phyloP scores from a whole-genome alignment of 2,113 vertebrate genomes.

The Uria aalge region DNA sequence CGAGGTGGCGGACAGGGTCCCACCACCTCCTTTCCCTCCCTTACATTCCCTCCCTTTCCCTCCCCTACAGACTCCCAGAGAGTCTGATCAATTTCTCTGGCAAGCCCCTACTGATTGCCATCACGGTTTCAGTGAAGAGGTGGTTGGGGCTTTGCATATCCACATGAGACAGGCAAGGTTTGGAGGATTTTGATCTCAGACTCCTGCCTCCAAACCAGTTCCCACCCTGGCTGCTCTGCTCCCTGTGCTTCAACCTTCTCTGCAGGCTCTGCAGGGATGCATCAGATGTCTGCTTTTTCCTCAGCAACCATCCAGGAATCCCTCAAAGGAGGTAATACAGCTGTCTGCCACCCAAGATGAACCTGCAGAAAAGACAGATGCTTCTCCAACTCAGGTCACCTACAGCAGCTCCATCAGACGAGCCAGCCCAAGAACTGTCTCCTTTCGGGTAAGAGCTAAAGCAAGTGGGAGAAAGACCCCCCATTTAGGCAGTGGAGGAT shows the following conservation, averaged over 20 bases:
- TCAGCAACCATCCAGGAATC: neutral
- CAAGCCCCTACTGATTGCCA: neutral
- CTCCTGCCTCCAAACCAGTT: neutral
- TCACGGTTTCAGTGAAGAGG: neutral
- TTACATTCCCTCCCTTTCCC: neutral
- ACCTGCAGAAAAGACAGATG: neutral
- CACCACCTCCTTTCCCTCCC: neutral
- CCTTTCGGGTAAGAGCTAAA: slow-evolving; percentile 84
- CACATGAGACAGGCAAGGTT: neutral
- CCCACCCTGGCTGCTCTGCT: neutral
- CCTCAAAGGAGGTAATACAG: neutral
- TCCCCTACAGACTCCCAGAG: neutral
- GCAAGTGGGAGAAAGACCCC: neutral
- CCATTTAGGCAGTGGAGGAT: neutral
- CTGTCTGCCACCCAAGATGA: neutral
- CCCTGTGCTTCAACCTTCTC: neutral
- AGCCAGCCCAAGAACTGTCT: slow-evolving; percentile 84
- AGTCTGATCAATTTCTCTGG: neutral
- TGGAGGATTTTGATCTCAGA: neutral
- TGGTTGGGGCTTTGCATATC: neutral
- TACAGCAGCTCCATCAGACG: slow-evolving; percentile 78
- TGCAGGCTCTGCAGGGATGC: neutral
- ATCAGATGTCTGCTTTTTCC: neutral
- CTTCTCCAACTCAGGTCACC: slow-evolving; percentile 22
- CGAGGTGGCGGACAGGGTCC: fast-evolving